Percentiles rank a stretch among this genome's conserved stretches.
phyloP scores from a whole-genome alignment of 2,113 vertebrate genomes.

The Mormoops blainvillei region DNA sequence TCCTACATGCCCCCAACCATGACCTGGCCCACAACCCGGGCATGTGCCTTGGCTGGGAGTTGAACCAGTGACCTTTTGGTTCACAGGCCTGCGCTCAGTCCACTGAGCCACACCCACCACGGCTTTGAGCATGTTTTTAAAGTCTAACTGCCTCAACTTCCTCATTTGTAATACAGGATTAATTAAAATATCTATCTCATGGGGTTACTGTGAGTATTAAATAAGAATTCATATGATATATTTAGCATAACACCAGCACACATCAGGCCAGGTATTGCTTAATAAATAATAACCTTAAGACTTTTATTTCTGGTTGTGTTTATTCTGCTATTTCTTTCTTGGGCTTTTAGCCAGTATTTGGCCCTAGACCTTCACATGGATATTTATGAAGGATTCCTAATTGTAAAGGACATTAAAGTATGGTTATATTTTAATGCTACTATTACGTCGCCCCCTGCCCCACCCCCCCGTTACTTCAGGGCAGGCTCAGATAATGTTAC shows the following conservation, averaged over 20 bases:
- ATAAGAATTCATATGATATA: background rate
- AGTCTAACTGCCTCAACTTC: background rate
- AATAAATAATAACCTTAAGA: background rate
- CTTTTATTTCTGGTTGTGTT: background rate
- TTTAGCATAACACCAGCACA: background rate
- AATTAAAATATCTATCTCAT: background rate
- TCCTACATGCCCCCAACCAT: too few relatives aligned
- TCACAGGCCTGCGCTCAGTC: too few relatives aligned
- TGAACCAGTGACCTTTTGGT: too few relatives aligned
- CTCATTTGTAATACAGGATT: background rate
- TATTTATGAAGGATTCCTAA: background rate
- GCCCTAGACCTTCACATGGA: background rate
- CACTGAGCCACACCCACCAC: too few relatives aligned
- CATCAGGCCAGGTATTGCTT: background rate
- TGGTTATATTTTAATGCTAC: background rate
- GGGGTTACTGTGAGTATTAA: background rate
- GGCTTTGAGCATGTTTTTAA: background rate
- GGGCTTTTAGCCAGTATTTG: background rate
- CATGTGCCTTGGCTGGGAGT: too few relatives aligned
- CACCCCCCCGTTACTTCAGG: background rate
- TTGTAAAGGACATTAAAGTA: background rate
- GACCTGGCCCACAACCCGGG: too few relatives aligned
- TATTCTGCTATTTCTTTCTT: background rate
- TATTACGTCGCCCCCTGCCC: background rate
- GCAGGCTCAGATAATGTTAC: background rate